A percentile compares a stretch with the other conserved stretches of the same genome.
Evolutionary conservation across 2,113 vertebrate species (phyloP).

Genomic region (Cygnus buccinator): DNA sequence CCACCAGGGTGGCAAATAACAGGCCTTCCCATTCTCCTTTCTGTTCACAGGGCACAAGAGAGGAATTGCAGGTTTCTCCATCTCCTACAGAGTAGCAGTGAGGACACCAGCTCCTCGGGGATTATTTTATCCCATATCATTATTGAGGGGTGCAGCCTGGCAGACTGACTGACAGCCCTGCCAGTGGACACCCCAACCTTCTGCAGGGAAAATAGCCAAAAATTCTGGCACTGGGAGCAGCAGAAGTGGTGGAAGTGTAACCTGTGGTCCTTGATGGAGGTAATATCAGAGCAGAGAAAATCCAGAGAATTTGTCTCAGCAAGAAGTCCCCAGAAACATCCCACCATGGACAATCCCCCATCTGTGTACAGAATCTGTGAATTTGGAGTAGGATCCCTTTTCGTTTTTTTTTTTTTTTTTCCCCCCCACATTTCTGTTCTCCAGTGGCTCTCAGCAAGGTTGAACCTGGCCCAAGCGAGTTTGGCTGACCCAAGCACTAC

Average conservation of each 20-base stretch:
- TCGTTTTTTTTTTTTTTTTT: neutral
- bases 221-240: neutral
- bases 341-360: neutral
- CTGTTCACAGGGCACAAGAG: neutral
- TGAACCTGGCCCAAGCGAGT: neutral
- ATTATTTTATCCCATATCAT: neutral
- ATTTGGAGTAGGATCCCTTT: neutral
- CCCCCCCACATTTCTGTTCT: neutral
- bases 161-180: neutral
- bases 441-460: neutral
- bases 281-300: neutral
- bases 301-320: neutral
- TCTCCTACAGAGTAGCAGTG: neutral
- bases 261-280: neutral
- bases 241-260: neutral
- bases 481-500: neutral
- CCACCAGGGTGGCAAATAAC: neutral
- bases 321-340: neutral
- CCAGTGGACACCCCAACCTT: neutral
- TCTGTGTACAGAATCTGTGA: neutral
- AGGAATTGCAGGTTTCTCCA: neutral
- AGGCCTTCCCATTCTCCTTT: neutral
- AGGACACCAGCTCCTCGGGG: neutral
- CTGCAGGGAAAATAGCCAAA: neutral
- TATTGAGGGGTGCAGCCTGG: neutral